These are phyloP conservation scores for Hycleus cichorii DNA, from an alignment of 1,140 invertebrate genomes.

Conservation along the genomic window DNA sequence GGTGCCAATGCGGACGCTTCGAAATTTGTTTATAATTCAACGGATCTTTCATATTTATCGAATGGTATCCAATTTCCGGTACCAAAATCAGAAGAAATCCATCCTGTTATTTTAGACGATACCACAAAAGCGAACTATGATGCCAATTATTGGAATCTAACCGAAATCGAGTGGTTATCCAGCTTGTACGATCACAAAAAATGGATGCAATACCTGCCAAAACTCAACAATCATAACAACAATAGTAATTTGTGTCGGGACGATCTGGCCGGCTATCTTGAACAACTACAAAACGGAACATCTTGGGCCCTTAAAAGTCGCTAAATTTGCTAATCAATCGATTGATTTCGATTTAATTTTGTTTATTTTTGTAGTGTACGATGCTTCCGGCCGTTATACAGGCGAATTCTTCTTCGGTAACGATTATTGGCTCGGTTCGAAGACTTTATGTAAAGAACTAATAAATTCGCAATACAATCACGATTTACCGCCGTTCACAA, in stretches of 20 bases:
- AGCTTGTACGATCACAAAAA: slow-evolving; percentile 58
- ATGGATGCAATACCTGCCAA: slow-evolving; percentile 45
- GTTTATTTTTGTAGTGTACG: slow-evolving; percentile 56
- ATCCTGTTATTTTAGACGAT: slow-evolving; percentile 11
- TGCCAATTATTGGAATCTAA: slow-evolving; percentile 9
- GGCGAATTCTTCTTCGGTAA: slow-evolving; percentile 74
- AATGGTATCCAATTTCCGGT: slow-evolving; percentile 38
- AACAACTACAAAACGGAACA: slow-evolving; percentile 49
- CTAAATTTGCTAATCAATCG: slow-evolving; percentile 32
- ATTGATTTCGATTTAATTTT: background rate
- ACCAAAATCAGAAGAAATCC: slow-evolving; percentile 14
- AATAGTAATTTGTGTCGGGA: slow-evolving; percentile 39
- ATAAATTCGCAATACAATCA: slow-evolving; percentile 43
- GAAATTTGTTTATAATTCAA: slow-evolving; percentile 31
- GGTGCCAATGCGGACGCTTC: no score
- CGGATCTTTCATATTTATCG: slow-evolving; percentile 35
- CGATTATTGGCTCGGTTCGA: slow-evolving; percentile 74
- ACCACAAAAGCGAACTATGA: no score
- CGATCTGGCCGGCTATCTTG: slow-evolving; percentile 51
- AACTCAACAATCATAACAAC: slow-evolving; percentile 40
- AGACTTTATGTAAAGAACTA: slow-evolving; percentile 55
- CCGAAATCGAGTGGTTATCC: slow-evolving; percentile 54
- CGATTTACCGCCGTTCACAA: slow-evolving; percentile 51
- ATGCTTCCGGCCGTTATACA: slow-evolving; percentile 73
- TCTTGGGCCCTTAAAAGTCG: slow-evolving; percentile 66